These are phyloP conservation scores for Pemphigus obesinymphae DNA, from an alignment of 1,140 invertebrate species.

Conservation along the genomic window DNA sequence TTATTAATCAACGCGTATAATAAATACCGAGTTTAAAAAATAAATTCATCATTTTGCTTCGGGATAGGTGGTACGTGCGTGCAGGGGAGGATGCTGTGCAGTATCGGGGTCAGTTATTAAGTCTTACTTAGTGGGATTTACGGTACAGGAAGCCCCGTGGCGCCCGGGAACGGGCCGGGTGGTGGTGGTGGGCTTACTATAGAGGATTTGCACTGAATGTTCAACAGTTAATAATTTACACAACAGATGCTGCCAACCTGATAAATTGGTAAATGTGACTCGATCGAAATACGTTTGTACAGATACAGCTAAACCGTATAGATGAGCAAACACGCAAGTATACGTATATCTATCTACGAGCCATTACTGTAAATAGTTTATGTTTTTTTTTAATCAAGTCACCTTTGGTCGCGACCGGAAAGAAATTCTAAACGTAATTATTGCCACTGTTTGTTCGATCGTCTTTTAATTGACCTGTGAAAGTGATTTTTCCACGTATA, in stretches of 20 bases:
- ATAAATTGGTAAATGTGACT: conserved; percentile 3
- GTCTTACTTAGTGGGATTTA: conserved; percentile 12
- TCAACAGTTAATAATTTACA: conserved; percentile 15
- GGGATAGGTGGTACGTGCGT: neutral
- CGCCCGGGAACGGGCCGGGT: neutral
- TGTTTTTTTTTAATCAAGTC: neutral
- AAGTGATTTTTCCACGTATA: too few species aligned
- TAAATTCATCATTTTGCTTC: neutral
- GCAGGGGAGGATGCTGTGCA: neutral
- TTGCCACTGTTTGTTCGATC: neutral
- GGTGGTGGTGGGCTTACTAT: neutral
- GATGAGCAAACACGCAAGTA: neutral
- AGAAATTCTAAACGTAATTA: neutral
- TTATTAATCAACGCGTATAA: too few species aligned
- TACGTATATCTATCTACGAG: too few species aligned
- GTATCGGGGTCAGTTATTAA: conserved; percentile 8
- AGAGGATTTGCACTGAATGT: conserved; percentile 1
- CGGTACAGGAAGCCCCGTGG: neutral
- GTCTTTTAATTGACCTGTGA: too few species aligned
- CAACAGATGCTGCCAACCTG: neutral
- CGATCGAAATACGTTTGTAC: neutral
- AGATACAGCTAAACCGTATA: neutral
- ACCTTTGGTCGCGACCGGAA: too few species aligned
- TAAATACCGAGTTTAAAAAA: too few species aligned
- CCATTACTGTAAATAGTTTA: neutral